phyloP scores from a whole-genome alignment of 2,797 vertebrate species.

The Syngnathus rostellatus region DNA sequence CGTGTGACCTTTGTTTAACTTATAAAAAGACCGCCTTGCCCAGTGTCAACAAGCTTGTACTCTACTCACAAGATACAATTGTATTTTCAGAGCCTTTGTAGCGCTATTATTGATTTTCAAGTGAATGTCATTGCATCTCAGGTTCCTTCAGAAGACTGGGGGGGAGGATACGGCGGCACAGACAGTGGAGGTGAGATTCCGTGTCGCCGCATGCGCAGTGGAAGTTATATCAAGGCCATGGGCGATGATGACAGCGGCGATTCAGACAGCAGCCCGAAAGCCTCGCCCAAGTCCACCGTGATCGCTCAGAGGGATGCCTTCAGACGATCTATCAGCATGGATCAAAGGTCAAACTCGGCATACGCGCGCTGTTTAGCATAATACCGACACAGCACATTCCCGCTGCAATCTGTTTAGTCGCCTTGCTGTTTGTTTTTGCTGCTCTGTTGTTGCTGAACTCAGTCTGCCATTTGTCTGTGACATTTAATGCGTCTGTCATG shows the following conservation, averaged over 20 bases:
- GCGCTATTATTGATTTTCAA: not conserved
- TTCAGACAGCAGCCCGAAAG: conserved; percentile 86
- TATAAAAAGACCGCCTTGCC: conserved; percentile 14
- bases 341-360: conserved; percentile 78
- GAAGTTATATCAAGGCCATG: conserved; percentile 99
- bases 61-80: conserved; percentile 4
- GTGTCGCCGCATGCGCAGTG: conserved; percentile 94
- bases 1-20: conserved; percentile 23
- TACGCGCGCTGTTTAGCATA: not conserved
- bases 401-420: not conserved
- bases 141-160: conserved; percentile 97
- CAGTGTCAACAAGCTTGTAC: conserved; percentile 15
- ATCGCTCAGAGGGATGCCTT: conserved; percentile 85
- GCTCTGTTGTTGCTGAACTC: conserved; percentile 3
- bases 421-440: not conserved
- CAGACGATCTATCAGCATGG: conserved; percentile 90
- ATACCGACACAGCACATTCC: not conserved
- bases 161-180: conserved; percentile 69
- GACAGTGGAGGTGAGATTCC: conserved; percentile 87
- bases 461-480: conserved; percentile 2
- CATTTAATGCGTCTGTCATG: not conserved
- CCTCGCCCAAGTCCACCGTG: conserved; percentile 78
- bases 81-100: conserved; percentile 1
- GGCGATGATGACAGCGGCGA: conserved; percentile 94
- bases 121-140: conserved; percentile 42